phyloP scores from a whole-genome alignment of 2,888 invertebrate genomes.

The Charanyca ferruginea region DNA sequence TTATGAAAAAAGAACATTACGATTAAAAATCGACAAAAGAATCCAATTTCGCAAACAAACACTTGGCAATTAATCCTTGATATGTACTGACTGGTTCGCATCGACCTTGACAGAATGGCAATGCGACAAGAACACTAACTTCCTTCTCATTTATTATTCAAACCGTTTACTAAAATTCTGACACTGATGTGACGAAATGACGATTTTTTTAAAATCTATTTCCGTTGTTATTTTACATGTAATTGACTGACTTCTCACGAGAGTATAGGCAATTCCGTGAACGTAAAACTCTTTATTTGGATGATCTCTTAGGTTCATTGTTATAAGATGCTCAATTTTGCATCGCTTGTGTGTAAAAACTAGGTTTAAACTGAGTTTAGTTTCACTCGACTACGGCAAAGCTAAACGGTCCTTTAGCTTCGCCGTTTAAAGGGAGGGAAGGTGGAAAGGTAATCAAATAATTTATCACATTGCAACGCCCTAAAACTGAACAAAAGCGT shows the following conservation, averaged over 20 bases:
- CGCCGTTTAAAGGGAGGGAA: too few species aligned
- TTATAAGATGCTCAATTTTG: too few species aligned
- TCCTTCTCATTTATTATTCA: constrained; percentile 43
- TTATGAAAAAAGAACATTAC: too few species aligned
- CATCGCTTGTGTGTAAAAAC: too few species aligned
- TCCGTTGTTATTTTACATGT: background rate
- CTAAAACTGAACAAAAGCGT: background rate
- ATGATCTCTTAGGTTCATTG: too few species aligned
- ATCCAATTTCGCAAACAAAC: background rate
- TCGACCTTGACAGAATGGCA: constrained; percentile 52
- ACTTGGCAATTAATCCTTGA: constrained; percentile 34
- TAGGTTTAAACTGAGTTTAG: too few species aligned
- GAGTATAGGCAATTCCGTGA: too few species aligned
- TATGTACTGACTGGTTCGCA: background rate
- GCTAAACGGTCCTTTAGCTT: too few species aligned
- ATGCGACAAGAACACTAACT: constrained; percentile 42
- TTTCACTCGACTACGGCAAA: too few species aligned
- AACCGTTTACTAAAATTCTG: constrained; percentile 19
- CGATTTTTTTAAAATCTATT: constrained; percentile 8
- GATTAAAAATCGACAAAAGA: background rate
- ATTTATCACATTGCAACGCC: background rate
- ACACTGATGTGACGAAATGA: background rate
- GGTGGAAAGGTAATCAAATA: too few species aligned
- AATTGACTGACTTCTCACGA: too few species aligned
- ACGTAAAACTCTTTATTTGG: too few species aligned